Evolutionary conservation across 2,797 vertebrate species (phyloP), one percentile per base, ranked within the genome.

Genomic region (Antennarius maculatus): DNA sequence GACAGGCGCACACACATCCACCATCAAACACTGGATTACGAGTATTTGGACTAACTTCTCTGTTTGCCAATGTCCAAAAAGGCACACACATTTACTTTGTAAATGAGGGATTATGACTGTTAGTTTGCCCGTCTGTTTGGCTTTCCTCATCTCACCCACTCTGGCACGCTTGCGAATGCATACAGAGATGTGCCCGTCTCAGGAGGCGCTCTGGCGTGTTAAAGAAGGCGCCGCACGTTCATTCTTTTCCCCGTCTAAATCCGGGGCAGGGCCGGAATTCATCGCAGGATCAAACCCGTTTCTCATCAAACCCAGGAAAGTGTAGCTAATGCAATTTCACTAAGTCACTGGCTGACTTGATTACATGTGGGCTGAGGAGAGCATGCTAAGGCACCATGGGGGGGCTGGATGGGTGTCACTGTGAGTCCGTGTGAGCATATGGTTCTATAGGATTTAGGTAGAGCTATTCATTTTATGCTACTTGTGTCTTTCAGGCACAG

Each of bases 271-370:
- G 71, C 82, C 63, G 51, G 80, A 88, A 89, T 89, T 89, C 88
- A 90, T 92, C 87, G 76, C 84, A 84, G 91, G 87, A 93, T 92
- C 92, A 93, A 91, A 90, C 90, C 88, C 42, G 66, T 91, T 93
- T 90, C 91, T 93, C 92, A 92, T 93, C 92, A 94, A 92, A 92
- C 83, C 79, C 89, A 92, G 79, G 86, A 92, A 93, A 92, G 90
- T 94, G 93, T 93, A 77, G 88, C 91, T 94, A 94, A 94, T 94
- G 90, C 93, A 94, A 94, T 94, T 94, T 94, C 94, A 93, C 94
- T 92, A 93, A 94, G 91, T 94, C 92, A 93, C 90, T 92, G 92
- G 89, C 92, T 88, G 72, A 93, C 88, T 94, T 93, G 91, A 94
- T 94, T 94, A 86, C 93, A 92, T 94, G 89, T 86, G 88, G 87